Evolutionary conservation across 2,888 invertebrate species (phyloP), one percentile per base, ranked within the genome.

Genomic region (Tinea trinotella): DNA sequence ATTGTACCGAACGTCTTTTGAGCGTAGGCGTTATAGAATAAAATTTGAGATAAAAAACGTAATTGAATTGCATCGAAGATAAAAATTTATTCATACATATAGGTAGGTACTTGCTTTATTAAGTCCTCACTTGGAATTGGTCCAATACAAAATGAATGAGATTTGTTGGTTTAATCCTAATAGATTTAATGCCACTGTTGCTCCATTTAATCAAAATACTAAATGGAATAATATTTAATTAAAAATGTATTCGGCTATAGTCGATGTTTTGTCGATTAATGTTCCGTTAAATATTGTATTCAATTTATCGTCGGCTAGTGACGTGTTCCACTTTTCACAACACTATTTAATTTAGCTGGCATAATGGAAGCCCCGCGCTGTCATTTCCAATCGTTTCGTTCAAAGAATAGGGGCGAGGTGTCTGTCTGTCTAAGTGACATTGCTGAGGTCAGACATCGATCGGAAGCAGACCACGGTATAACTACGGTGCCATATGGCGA

Each of bases 361-460:
- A 35, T 52, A 52, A 52, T 52, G 52, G 52, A 52, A 35, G 4
- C 13, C 9, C 24, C 22, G 52, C 30, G 34, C 52, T 52, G 52
- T 52, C 48, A 17, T 20, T 48, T 48, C 20, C 19, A 48, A 48
- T 48, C 20, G 48, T 18, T 18, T 48, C 48, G 48, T 15, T 40
- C 15, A 40, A 20, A 20, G 48, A 19, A n/a, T 48, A 6, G 19
- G n/a, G 19, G 48, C 19, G 30, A 20, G 24, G 24, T 30, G 52
- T 20, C 24, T 22, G 52, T 20, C 24, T 22, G 52, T n/a, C 35
- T 17, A 71, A 73, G 67, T 63, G 70, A 74, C 68, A 71, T 71
- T 70, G 71, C 70, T 69, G 74, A 20, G 77, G 79, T 75, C 76
- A 74, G 71, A 64, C 72, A 79, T 82, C 80, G 82, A 82, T 80